Conservation (phyloP, 2,797 vertebrate genomes). For the Siniperca undulata region DNA sequence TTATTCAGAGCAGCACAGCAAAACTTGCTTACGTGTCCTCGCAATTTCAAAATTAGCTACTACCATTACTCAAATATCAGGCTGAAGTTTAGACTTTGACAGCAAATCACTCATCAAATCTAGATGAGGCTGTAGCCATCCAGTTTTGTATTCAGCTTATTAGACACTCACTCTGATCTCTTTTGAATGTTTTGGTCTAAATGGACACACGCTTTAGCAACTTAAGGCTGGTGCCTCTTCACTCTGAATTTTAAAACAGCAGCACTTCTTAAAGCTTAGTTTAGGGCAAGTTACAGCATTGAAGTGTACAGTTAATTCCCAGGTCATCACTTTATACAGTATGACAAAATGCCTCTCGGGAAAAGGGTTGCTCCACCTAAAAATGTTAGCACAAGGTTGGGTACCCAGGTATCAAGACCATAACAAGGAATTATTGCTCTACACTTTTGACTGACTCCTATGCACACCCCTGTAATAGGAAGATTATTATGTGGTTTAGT, state of each 20-base stretch:
- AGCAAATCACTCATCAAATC: background rate
- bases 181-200: background rate
- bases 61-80: background rate
- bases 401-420: background rate
- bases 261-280: background rate
- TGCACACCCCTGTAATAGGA: conserved; percentile 10
- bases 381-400: background rate
- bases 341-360: background rate
- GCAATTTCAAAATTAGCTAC: background rate
- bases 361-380: background rate
- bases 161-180: background rate
- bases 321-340: conserved; percentile 2
- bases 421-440: background rate
- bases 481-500: background rate
- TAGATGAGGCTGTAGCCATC: background rate
- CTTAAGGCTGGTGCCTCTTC: background rate
- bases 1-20: background rate
- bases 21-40: background rate
- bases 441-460: background rate
- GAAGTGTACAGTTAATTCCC: background rate
- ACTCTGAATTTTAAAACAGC: conserved; percentile 1
- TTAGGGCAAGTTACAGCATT: background rate
- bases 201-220: background rate
- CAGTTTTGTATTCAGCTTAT: conserved; percentile 1
- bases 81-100: conserved; percentile 3